phyloP scores from a whole-genome alignment of 1,140 invertebrate species.

The Pentalonia nigronervosa region DNA sequence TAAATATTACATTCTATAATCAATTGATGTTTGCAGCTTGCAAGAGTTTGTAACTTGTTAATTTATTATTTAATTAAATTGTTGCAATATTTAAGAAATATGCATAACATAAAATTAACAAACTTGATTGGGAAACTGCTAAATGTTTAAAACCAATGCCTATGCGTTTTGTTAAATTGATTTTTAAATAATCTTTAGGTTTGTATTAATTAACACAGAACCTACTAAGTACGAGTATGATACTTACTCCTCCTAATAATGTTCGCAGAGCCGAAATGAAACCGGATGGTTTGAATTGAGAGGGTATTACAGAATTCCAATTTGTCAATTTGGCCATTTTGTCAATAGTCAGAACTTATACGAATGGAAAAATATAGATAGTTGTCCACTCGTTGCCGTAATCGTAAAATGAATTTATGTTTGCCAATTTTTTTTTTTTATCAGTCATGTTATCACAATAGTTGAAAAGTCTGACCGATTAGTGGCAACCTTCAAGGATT shows the following conservation, averaged over 20 bases:
- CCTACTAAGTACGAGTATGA: background rate
- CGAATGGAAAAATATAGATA: background rate
- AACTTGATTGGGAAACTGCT: background rate
- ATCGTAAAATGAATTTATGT: background rate
- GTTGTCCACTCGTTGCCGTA: background rate
- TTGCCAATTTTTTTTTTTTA: background rate
- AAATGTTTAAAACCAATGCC: background rate
- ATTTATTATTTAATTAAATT: background rate
- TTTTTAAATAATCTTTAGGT: background rate
- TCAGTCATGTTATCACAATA: background rate
- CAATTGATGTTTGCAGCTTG: background rate
- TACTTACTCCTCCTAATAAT: constrained; percentile 45
- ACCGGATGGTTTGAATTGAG: constrained; percentile 22
- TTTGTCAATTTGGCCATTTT: constrained; percentile 50
- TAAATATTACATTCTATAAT: background rate
- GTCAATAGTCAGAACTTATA: background rate
- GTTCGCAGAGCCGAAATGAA: constrained; percentile 26
- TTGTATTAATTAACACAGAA: background rate
- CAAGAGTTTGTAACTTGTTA: background rate
- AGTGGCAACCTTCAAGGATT: background rate
- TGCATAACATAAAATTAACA: background rate
- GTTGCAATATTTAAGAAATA: background rate
- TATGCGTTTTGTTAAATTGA: background rate
- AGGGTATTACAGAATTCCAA: background rate
- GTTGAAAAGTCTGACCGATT: background rate